Evolutionary conservation across 1,140 invertebrate genomes (phyloP).

Genomic region (Trichogramma pretiosum): DNA sequence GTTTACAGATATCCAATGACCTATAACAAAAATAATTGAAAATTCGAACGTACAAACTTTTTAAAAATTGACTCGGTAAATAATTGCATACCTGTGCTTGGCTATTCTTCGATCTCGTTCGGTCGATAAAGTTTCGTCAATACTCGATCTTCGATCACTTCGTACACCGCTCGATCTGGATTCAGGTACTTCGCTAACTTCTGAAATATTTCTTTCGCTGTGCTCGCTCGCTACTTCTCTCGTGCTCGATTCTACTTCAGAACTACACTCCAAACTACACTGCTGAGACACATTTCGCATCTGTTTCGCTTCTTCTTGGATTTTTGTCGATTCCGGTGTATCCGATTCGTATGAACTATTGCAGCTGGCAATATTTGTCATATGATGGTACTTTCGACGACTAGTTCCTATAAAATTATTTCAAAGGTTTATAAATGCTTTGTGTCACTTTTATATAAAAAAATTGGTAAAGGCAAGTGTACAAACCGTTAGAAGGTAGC

Average conservation of each 20-base stretch:
- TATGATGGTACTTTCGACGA: slow-evolving; percentile 2
- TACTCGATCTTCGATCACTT: slow-evolving; percentile 13
- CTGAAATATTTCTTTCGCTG: slow-evolving; percentile 38
- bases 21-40: background rate
- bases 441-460: background rate
- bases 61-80: background rate
- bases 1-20: slow-evolving; percentile 5
- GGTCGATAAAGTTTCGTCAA: slow-evolving; percentile 8
- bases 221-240: slow-evolving; percentile 46
- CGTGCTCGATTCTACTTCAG: slow-evolving; percentile 62
- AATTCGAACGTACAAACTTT: background rate
- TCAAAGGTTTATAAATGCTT: background rate
- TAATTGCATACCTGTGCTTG: background rate
- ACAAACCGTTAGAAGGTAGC: slow-evolving; percentile 3
- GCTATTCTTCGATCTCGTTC: slow-evolving; percentile 4
- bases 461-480: background rate
- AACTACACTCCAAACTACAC: slow-evolving; percentile 60
- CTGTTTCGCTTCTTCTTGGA: slow-evolving; percentile 42
- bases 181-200: slow-evolving; percentile 29
- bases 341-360: slow-evolving; percentile 34
- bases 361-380: slow-evolving; percentile 16
- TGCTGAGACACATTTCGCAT: slow-evolving; percentile 50
- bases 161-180: slow-evolving; percentile 13
- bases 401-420: background rate
- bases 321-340: slow-evolving; percentile 42